These are phyloP conservation scores for Neodiprion fabricii DNA, from an alignment of 1,140 invertebrate genomes.

Conservation along the genomic window DNA sequence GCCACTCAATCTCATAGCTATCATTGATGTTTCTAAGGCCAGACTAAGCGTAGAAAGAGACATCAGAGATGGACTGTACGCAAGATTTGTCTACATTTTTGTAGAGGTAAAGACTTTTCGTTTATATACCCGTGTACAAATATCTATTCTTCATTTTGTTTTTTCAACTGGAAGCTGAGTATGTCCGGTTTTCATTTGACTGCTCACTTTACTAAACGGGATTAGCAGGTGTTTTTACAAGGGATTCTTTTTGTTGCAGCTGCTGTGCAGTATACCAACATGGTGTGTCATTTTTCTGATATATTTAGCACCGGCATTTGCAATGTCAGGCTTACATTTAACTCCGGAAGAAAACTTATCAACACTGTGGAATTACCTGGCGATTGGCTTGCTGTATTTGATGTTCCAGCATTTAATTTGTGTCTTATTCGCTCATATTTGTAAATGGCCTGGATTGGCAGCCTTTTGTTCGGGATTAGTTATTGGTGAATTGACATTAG, in stretches of 20 bases:
- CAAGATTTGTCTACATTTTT: conserved; percentile 78
- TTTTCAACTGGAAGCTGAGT: conserved; percentile 3
- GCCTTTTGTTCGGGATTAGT: conserved; percentile 68
- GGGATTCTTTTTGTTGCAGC: conserved; percentile 54
- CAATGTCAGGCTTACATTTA: conserved; percentile 80
- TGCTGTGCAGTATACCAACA: conserved; percentile 67
- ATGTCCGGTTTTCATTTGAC: conserved; percentile 13
- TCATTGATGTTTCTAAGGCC: conserved; percentile 72
- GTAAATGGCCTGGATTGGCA: conserved; percentile 65
- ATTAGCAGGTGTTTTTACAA: conserved; percentile 6
- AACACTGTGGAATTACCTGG: conserved; percentile 51
- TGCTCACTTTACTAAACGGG: conserved; percentile 16
- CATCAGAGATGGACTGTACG: conserved; percentile 79
- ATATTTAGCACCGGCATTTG: conserved; percentile 86
- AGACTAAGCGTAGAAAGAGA: conserved; percentile 78
- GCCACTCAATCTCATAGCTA: conserved; percentile 75
- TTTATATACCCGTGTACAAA: conserved; percentile 9
- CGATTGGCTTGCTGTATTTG: conserved; percentile 76
- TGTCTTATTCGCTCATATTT: conserved; percentile 71
- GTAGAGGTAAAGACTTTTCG: conserved; percentile 70
- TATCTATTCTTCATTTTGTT: not conserved
- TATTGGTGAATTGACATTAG: conserved; percentile 69
- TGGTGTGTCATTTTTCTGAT: conserved; percentile 77
- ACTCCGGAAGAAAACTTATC: conserved; percentile 52
- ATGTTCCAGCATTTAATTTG: conserved; percentile 75